A percentile compares a stretch with the other conserved stretches of the same genome.
Conservation (phyloP, 1,140 invertebrate genomes). For the Harlomillsia oculata region DNA sequence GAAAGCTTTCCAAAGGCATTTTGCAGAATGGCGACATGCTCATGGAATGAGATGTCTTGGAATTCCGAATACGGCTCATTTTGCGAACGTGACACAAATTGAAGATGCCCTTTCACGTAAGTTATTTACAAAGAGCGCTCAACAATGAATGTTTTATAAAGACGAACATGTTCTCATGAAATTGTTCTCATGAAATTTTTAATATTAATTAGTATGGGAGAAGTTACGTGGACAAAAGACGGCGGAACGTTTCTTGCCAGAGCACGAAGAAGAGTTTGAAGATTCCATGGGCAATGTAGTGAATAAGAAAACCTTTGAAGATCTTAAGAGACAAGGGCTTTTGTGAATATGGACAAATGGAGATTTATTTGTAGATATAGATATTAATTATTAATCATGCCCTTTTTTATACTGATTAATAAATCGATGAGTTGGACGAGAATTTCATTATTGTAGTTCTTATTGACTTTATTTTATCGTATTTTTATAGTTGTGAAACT, state of each 20-base stretch:
- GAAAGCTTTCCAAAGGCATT: slow-evolving; percentile 99
- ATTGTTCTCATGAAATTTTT: slow-evolving; percentile 18
- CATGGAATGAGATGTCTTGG: slow-evolving; percentile 98
- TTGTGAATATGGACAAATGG: slow-evolving; percentile 52
- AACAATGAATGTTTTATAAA: not conserved
- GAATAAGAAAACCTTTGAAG: slow-evolving; percentile 95
- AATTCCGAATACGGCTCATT: slow-evolving; percentile 99
- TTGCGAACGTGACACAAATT: slow-evolving; percentile 98
- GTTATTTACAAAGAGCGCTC: slow-evolving; percentile 38
- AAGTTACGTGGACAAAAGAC: slow-evolving; percentile 93
- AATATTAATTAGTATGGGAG: slow-evolving; percentile 67
- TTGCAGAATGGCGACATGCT: slow-evolving; percentile 98
- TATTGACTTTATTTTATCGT: too few relatives aligned
- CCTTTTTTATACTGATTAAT: not conserved
- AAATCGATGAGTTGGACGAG: not conserved
- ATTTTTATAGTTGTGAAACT: too few relatives aligned
- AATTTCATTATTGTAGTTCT: too few relatives aligned
- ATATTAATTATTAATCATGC: not conserved
- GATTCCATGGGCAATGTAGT: slow-evolving; percentile 98
- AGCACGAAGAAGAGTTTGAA: slow-evolving; percentile 97
- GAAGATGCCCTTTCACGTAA: slow-evolving; percentile 89
- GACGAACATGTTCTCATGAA: not conserved
- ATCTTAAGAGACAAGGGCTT: slow-evolving; percentile 95
- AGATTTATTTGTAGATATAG: not conserved
- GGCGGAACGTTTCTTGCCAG: slow-evolving; percentile 88